phyloP scores from a whole-genome alignment of 2,797 vertebrate genomes.

The Eulemur coronatus region DNA sequence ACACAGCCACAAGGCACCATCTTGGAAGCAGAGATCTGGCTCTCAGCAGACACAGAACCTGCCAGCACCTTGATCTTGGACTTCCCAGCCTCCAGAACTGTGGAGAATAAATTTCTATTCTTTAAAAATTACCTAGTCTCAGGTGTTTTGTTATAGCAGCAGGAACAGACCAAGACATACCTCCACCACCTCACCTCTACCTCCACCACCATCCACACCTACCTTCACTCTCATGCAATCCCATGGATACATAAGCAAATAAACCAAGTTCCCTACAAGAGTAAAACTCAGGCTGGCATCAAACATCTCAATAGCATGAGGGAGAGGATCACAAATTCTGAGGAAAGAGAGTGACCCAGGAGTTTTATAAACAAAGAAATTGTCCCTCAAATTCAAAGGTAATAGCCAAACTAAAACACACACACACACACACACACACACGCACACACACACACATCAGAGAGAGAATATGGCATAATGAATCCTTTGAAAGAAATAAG shows the following conservation, averaged over 20 bases:
- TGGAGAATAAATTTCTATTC: not conserved
- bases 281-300: not conserved
- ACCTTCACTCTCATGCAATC: not conserved
- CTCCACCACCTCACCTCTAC: not conserved
- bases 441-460: not conserved
- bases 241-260: not conserved
- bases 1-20: not conserved
- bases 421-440: not conserved
- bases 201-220: not conserved
- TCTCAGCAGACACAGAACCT: not conserved
- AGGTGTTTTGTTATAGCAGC: not conserved
- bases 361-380: not conserved
- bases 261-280: not conserved
- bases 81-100: not conserved
- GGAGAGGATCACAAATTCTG: not conserved
- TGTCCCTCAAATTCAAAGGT: slow-evolving; percentile 1
- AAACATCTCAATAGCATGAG: not conserved
- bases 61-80: not conserved
- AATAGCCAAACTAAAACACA: not conserved
- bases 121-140: not conserved
- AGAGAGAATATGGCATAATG: not conserved
- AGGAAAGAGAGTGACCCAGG: not conserved
- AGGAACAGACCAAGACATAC: not conserved
- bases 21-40: not conserved
- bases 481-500: not conserved